Percentiles rank a stretch among this genome's conserved stretches.
Conservation (phyloP, 2,113 vertebrate genomes). For the Ovis canadensis region DNA sequence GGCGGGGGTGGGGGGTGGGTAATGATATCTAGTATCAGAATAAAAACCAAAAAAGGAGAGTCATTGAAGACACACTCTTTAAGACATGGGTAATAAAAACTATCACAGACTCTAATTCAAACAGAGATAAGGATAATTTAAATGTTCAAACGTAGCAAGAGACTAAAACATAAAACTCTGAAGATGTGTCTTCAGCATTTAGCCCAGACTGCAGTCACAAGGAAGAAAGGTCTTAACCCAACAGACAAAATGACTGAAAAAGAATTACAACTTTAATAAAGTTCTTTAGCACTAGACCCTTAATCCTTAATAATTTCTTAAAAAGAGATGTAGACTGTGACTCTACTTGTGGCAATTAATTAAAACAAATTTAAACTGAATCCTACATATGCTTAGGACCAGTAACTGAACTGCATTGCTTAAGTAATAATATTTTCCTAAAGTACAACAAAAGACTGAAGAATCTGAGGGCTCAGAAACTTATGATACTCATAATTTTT, state of each 20-base stretch:
- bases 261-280: neutral
- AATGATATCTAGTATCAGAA: neutral
- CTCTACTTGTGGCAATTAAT: neutral
- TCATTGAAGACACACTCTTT: neutral
- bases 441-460: neutral
- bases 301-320: neutral
- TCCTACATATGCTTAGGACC: neutral
- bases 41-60: neutral
- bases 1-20: neutral
- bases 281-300: neutral
- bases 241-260: neutral
- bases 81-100: conserved; percentile 5
- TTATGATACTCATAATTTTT: neutral
- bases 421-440: conserved; percentile 1
- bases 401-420: neutral
- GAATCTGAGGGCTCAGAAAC: neutral
- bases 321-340: neutral
- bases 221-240: neutral
- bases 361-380: neutral
- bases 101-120: neutral
- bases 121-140: neutral
- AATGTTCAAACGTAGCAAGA: neutral
- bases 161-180: neutral
- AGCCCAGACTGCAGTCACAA: neutral
- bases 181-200: neutral